Conservation (phyloP, 1,140 invertebrate genomes). For the Euura saliciscinereae region DNA sequence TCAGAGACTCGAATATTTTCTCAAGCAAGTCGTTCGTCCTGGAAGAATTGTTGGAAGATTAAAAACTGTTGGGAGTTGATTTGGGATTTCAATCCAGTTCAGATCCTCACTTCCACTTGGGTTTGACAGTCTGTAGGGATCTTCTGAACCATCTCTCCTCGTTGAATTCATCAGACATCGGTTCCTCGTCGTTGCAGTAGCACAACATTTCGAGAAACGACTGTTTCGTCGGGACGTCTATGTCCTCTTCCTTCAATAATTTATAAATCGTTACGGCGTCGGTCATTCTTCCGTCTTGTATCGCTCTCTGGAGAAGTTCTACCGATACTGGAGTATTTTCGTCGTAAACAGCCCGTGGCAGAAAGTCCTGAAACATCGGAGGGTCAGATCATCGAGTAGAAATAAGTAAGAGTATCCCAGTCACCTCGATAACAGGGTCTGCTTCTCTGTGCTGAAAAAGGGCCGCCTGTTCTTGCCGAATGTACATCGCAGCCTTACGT, state of each 20-base stretch:
- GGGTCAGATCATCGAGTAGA: not conserved
- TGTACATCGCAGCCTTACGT: conserved; percentile 84
- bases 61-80: conserved; percentile 18
- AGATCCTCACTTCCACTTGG: conserved; percentile 74
- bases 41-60: conserved; percentile 18
- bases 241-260: conserved; percentile 67
- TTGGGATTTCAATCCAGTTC: no score
- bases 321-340: conserved; percentile 74
- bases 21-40: conserved; percentile 30
- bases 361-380: conserved; percentile 69
- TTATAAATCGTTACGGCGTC: conserved; percentile 79
- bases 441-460: conserved; percentile 75
- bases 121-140: conserved; percentile 53
- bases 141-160: conserved; percentile 79
- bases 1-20: conserved; percentile 47
- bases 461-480: conserved; percentile 76
- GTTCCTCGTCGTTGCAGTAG: conserved; percentile 78
- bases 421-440: conserved; percentile 65
- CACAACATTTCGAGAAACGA: conserved; percentile 82
- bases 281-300: conserved; percentile 67
- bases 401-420: not conserved
- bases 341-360: conserved; percentile 71
- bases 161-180: conserved; percentile 69
- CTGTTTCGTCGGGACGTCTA: conserved; percentile 69
- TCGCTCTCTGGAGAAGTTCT: conserved; percentile 67